A percentile compares a stretch with the other conserved stretches of the same genome.
phyloP scores from a whole-genome alignment of 1,140 invertebrate genomes.

The Agrilus planipennis region DNA sequence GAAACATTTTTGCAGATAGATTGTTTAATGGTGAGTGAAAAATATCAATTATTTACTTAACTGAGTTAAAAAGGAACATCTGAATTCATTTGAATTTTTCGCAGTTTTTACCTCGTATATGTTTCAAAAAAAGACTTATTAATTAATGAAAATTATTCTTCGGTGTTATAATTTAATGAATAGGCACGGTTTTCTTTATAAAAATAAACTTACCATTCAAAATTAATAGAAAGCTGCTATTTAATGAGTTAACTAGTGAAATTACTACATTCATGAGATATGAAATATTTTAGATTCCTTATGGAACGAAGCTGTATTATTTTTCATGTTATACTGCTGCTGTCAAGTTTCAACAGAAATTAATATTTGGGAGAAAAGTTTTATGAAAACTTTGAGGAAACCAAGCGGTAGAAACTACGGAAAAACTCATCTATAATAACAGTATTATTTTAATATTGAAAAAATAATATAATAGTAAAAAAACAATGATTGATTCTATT shows the following conservation, averaged over 20 bases:
- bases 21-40: constrained; percentile 22
- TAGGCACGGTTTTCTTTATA: background rate
- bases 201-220: too few species aligned
- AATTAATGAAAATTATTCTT: too few species aligned
- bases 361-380: constrained; percentile 9
- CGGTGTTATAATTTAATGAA: background rate
- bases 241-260: too few species aligned
- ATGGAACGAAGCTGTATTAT: constrained; percentile 12
- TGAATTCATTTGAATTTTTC: constrained; percentile 3
- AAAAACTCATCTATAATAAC: too few species aligned
- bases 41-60: too few species aligned
- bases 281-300: constrained; percentile 18
- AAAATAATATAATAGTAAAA: too few species aligned
- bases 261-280: constrained; percentile 2
- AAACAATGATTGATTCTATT: too few species aligned
- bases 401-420: too few species aligned
- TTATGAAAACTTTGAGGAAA: constrained; percentile 9
- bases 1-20: constrained; percentile 47
- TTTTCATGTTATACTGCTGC: constrained; percentile 23
- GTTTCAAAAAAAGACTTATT: too few species aligned
- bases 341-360: constrained; percentile 25
- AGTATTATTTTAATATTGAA: too few species aligned
- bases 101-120: background rate
- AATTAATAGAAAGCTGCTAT: too few species aligned
- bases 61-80: background rate